Base-by-base conservation (phyloP, 2,888 invertebrate species). In the Urechis unicinctus region DNA sequence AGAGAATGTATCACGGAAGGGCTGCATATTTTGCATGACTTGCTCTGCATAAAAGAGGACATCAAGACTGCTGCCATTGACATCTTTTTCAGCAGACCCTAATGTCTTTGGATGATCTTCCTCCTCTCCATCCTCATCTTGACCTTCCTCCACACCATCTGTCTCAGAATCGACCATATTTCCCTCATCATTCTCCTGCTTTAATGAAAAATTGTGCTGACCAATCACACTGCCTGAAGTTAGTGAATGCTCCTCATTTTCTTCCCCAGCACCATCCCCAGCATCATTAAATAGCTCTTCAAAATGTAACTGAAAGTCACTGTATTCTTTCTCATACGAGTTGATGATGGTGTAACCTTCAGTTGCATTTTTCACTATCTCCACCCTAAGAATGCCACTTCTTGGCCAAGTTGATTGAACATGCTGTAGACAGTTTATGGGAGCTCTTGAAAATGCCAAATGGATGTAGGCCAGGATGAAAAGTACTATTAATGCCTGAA, bases 381-480 rank as follows among this genome's bases (percentile, higher is more conserved):
- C 94, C 17, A 95, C 91, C 61, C 94, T 82, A 22, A 98, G 81
- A 64, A 98, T 91, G 3, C 97, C 97, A 78, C 94, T 91, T 59
- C 91, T 82, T 0, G 97, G 96, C 97, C 97, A 98, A 13, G 87
- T 85, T 64, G 88, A 85, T 31, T 69, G 71, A 6, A 94, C 85
- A 76, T 90, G 87, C 73, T 91, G 87, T 66, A 98, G 82, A 77
- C 98, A 98, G 67, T 91, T 91, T 53, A 91, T 89, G 5, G 96
- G 94, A 59, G 91, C 86, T 71, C 90, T 85, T 47, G 93, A 91
- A 79, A 96, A 95, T 61, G 89, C 88, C 75, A 91, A 85, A 75
- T 98, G 98, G 72, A 98, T 92, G 77, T 97, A 97, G 49, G 90
- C 87, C 68, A 97, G 82, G 50, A 93, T 88, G 73, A 90, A 89